Percentiles rank a stretch among this genome's conserved stretches.
Conservation (phyloP, 2,797 vertebrate species). For the Coccyzus lansbergi region DNA sequence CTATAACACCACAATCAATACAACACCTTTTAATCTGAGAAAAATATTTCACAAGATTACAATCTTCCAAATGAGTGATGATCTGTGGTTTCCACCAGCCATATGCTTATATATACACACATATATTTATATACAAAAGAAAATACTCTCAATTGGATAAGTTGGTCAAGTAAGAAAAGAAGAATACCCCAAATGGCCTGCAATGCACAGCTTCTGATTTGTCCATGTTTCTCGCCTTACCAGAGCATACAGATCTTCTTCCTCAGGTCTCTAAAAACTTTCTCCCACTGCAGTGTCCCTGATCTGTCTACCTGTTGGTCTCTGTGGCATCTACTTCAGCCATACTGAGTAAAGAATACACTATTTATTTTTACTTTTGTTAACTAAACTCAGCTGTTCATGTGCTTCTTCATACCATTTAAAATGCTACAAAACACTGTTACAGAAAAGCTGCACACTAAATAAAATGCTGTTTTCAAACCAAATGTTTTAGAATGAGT, state of each 20-base stretch:
- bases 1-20: slow-evolving; percentile 44
- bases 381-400: background rate
- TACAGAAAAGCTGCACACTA: background rate
- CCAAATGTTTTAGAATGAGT: background rate
- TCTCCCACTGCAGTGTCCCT: background rate
- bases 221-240: background rate
- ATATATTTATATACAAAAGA: background rate
- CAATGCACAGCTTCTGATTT: background rate
- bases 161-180: background rate
- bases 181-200: background rate
- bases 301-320: background rate
- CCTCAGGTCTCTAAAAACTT: background rate
- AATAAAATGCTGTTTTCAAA: background rate
- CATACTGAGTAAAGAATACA: background rate
- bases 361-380: background rate
- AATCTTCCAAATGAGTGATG: background rate
- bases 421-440: background rate
- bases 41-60: background rate
- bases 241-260: background rate
- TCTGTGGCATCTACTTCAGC: background rate
- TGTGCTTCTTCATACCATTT: background rate
- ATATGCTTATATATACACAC: background rate
- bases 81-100: background rate
- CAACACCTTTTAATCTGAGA: slow-evolving; percentile 34
- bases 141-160: background rate